phyloP scores from a whole-genome alignment of 2,797 vertebrate species.

The Graptemys geographica region DNA sequence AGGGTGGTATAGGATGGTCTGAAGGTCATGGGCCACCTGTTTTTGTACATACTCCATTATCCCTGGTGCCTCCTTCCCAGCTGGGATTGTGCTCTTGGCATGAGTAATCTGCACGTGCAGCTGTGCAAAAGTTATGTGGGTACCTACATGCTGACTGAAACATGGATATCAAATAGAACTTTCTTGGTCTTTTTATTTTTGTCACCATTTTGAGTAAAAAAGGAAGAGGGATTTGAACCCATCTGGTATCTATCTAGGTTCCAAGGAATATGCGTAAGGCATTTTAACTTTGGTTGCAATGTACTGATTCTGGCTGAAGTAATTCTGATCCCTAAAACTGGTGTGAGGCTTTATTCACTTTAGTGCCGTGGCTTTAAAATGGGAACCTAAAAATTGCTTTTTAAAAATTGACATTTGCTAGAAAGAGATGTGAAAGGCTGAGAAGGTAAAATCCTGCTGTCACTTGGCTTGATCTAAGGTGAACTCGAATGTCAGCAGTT shows the following conservation, averaged over 20 bases:
- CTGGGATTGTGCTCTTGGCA: rapidly evolving
- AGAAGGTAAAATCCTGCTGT: rapidly evolving
- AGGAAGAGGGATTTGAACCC: not conserved
- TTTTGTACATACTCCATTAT: not conserved
- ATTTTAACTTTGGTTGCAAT: not conserved
- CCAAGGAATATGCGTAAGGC: rapidly evolving
- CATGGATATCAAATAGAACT: not conserved
- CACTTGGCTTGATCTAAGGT: not conserved
- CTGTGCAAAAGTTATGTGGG: not conserved
- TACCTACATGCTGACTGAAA: not conserved
- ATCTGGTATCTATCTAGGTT: not conserved
- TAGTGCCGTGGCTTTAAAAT: not conserved
- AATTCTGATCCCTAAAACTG: rapidly evolving
- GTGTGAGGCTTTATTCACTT: not conserved
- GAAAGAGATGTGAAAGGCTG: not conserved
- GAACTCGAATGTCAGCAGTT: not conserved
- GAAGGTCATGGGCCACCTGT: not conserved
- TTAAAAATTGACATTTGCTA: not conserved
- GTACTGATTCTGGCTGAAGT: not conserved
- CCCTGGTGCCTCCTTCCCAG: not conserved
- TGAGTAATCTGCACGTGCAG: not conserved
- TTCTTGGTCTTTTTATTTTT: not conserved
- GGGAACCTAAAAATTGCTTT: not conserved
- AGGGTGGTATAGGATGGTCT: not conserved
- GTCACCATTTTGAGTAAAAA: not conserved